Conservation (phyloP, 2,797 vertebrate species). For the Fratercula arctica region DNA sequence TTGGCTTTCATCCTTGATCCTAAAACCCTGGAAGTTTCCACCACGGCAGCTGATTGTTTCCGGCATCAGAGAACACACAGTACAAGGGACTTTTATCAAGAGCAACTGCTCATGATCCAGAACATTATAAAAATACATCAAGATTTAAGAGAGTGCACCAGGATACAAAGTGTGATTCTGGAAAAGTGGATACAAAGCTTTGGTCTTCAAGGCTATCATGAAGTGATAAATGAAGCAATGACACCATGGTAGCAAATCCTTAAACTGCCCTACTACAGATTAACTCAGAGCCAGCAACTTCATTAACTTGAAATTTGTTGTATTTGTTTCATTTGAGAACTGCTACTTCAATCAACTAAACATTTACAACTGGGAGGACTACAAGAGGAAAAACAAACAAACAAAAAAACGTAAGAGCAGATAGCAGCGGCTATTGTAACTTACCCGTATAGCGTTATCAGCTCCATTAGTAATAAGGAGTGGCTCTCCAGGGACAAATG, state of each 20-base stretch:
- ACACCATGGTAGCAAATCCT: not conserved
- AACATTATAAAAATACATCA: not conserved
- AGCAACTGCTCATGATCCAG: not conserved
- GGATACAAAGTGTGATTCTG: not conserved
- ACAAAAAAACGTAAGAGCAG: not conserved
- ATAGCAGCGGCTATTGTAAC: not conserved
- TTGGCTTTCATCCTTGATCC: not conserved
- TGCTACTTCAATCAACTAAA: not conserved
- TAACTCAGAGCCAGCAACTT: not conserved
- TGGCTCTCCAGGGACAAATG: constrained; percentile 90
- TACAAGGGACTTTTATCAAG: not conserved
- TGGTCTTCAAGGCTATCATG: not conserved
- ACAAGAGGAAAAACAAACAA: not conserved
- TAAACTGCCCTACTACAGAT: not conserved
- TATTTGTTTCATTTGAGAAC: not conserved
- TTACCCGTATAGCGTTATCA: constrained; percentile 91
- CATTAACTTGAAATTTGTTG: not conserved
- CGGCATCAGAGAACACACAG: not conserved
- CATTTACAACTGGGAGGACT: not conserved
- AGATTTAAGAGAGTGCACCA: not conserved
- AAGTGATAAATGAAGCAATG: not conserved
- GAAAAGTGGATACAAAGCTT: not conserved
- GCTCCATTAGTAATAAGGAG: constrained; percentile 91
- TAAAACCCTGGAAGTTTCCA: not conserved
- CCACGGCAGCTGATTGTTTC: not conserved